Evolutionary conservation across 1,140 invertebrate species (phyloP), one percentile per base, ranked within the genome.

Genomic region (Polypedilum pembai): DNA sequence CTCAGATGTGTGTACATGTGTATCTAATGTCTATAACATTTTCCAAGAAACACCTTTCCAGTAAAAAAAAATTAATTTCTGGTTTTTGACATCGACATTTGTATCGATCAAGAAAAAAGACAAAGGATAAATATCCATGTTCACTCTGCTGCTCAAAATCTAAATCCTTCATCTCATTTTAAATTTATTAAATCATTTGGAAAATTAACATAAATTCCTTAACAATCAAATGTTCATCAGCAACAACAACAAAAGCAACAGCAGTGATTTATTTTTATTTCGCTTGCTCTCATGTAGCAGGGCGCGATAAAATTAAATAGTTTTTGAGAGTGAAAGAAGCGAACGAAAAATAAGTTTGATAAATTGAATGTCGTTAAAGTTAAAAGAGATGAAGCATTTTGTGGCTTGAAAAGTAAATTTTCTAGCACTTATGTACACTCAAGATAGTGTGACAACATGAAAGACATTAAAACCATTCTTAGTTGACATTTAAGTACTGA

Each of bases 191-290:
- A n/a, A 56, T 56, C 45, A 56, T 56, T 56, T 56, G 45, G 45
- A 56, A 56, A 56, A 56, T 56, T 56, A 56, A 56, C 45, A 56
- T 56, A 56, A 56, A 56, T 56, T 56, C 45, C 24, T 56, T 56
- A 56, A 56, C 12, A 56, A 56, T n/a, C 4, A 56, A 10, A 56
- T 4, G 15, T 15, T 56, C 45, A 56, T n/a, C 45, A 45, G 41
- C 40, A 41, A 41, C 40, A 45, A 8, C 41, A 45, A 10, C 41
- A 45, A 45, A 45, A n/a, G n/a, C n/a, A n/a, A n/a, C n/a, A n/a
- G n/a, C 24, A 33, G 24, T 33, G 24, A 33, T 33, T 33, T 33
- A 33, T 33, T 33, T 33, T 33, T 33, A 33, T 33, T 33, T 33
- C 5, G 45, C 45, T 56, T 56, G 45, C 24, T 5, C 24, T 33